These are phyloP conservation scores for Drosophila eohydei DNA, from an alignment of 2,888 invertebrate species.

Conservation along the genomic window DNA sequence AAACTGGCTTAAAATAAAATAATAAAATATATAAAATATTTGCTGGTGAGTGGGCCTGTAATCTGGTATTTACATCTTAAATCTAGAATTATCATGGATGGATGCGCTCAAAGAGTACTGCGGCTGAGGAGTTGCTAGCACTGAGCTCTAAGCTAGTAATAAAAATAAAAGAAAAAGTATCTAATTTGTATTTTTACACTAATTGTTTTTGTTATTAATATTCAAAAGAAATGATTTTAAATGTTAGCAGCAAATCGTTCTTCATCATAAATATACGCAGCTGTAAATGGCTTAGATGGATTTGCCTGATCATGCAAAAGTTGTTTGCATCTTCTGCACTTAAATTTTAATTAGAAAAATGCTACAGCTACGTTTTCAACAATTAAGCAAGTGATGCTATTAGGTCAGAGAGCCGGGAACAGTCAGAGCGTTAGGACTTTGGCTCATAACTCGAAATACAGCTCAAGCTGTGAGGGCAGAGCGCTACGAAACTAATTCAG, in stretches of 20 bases:
- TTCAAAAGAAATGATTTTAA: not conserved
- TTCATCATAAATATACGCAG: not conserved
- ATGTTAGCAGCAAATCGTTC: constrained; percentile 3
- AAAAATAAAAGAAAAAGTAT: not conserved
- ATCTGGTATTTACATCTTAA: too few species aligned
- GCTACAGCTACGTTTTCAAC: constrained; percentile 26
- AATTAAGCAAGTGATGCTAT: constrained; percentile 33
- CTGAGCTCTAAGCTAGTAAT: too few species aligned
- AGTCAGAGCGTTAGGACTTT: constrained; percentile 1
- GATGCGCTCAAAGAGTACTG: too few species aligned
- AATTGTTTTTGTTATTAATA: not conserved
- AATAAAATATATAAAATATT: too few species aligned
- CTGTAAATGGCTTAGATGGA: constrained; percentile 11
- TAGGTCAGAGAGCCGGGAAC: constrained; percentile 15
- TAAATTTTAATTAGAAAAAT: constrained; percentile 47
- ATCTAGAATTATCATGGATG: too few species aligned
- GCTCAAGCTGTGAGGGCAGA: constrained; percentile 18
- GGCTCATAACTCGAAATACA: constrained; percentile 48
- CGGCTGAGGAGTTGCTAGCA: too few species aligned
- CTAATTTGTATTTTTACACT: not conserved
- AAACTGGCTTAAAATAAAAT: too few species aligned
- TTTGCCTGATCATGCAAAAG: constrained; percentile 12
- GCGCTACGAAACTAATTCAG: constrained; percentile 57
- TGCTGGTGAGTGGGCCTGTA: too few species aligned
- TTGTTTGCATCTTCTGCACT: constrained; percentile 24